Evolutionary conservation across 1,140 invertebrate species (phyloP).

Genomic region (Drosophila grimshawi): DNA sequence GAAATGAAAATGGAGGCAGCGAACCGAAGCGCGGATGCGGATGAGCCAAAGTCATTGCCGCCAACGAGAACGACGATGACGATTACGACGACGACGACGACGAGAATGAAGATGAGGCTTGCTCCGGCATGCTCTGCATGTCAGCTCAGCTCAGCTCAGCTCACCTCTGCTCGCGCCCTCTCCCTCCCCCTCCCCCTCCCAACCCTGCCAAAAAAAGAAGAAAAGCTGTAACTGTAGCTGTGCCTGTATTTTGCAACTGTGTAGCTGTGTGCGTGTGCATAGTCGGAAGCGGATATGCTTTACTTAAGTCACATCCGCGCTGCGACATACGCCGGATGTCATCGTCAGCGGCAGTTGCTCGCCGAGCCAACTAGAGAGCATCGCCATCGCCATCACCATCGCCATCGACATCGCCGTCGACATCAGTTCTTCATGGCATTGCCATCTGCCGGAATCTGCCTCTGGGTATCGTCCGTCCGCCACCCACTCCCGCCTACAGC

Average conservation of each 20-base stretch:
- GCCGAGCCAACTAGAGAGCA: slow-evolving; percentile 21
- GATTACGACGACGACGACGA: slow-evolving; percentile 18
- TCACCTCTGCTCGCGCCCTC: no score
- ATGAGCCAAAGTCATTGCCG: slow-evolving; percentile 75
- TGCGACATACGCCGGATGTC: slow-evolving; percentile 79
- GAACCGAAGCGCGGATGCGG: slow-evolving; percentile 38
- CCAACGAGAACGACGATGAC: slow-evolving; percentile 50
- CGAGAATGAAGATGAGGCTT: not conserved
- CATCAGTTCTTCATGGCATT: slow-evolving; percentile 36
- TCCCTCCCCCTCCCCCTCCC: not conserved
- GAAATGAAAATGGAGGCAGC: slow-evolving; percentile 80
- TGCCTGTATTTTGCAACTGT: slow-evolving; percentile 11
- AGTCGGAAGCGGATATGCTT: slow-evolving; percentile 83
- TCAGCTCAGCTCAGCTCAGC: slow-evolving; percentile 22
- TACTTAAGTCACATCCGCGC: slow-evolving; percentile 80
- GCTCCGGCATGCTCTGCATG: slow-evolving; percentile 54
- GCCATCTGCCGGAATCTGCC: slow-evolving; percentile 29
- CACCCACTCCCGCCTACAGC: not conserved
- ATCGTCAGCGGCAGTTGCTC: slow-evolving; percentile 51
- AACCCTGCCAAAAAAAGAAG: not conserved
- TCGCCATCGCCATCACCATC: slow-evolving; percentile 30
- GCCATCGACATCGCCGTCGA: slow-evolving; percentile 43
- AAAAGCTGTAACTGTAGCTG: slow-evolving; percentile 16
- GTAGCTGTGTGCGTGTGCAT: slow-evolving; percentile 45
- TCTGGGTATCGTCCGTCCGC: not conserved